These are phyloP conservation scores for Urophycis tenuis DNA, from an alignment of 2,797 vertebrate genomes.

Conservation along the genomic window DNA sequence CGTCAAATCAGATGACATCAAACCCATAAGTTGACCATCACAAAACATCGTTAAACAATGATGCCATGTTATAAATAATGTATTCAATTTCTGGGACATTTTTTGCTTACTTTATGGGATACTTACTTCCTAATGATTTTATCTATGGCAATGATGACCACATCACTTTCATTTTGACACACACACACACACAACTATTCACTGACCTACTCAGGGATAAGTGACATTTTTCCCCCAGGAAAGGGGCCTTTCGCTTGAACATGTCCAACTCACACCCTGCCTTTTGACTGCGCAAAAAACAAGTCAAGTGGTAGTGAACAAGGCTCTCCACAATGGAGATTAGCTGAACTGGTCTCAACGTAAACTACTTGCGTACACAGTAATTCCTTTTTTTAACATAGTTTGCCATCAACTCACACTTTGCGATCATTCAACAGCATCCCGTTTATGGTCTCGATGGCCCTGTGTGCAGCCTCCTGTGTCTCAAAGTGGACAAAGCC, in stretches of 20 bases:
- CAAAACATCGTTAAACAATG: background rate
- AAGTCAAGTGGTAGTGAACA: conserved; percentile 35
- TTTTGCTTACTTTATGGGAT: background rate
- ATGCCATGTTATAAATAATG: background rate
- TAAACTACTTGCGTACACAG: background rate
- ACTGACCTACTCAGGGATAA: conserved; percentile 60
- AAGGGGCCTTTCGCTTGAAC: conserved; percentile 47
- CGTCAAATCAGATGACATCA: background rate
- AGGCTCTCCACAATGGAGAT: background rate
- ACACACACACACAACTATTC: conserved; percentile 35
- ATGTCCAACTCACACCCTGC: conserved; percentile 50
- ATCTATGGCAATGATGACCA: conserved; percentile 2
- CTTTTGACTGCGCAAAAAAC: conserved; percentile 56
- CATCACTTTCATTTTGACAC: conserved; percentile 10
- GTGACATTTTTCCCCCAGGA: conserved; percentile 55
- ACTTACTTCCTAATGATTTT: background rate
- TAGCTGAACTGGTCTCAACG: background rate
- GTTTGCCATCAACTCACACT: conserved; percentile 73
- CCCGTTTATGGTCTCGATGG: conserved; percentile 94
- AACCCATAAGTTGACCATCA: background rate
- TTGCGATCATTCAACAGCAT: conserved; percentile 97
- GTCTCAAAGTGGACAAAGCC: conserved; percentile 99
- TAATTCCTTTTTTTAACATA: background rate
- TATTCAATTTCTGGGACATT: background rate
- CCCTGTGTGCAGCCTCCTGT: conserved; percentile 84